Base-by-base conservation (phyloP, 2,888 invertebrate genomes). In the Apamea anceps region DNA sequence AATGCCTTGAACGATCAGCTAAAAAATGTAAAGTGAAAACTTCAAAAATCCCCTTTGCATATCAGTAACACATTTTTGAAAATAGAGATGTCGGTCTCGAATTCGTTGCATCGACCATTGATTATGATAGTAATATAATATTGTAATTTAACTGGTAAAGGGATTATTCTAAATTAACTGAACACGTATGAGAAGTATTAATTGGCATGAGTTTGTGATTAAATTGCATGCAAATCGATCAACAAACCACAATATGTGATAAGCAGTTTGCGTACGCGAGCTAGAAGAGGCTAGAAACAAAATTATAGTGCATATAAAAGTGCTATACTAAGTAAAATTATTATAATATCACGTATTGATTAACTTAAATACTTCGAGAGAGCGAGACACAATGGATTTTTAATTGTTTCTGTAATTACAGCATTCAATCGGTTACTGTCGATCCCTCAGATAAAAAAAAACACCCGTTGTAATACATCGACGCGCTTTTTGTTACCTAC, bases 131-230 rank as follows among this genome's bases (percentile, higher is more conserved):
- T 21, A 21, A 65, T 75, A 37, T 21, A 76, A 60, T 48, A 60
- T 73, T 83, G 70, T 65, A 12, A 57, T 65, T 67, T 72, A 81
- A 81, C 75, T 42, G 81, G 81, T 75, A 60, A 60, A 65, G 81
- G 81, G 21, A 42, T 62, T 25, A 37, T 60, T 21, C 70, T 8
- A 51, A 63, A 63, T 81, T 81, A 75, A 81, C 63, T 70, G 32
- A 60, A 80, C 70, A 78, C 65, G 65, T 65, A 76, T 85, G 75
- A 75, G 60, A 51, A 68, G 62, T 74, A 87, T 72, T 82, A 89
- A 90, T 85, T 86, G 89, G 94, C 93, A 94, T 93, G 93, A 83
- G 84, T 79, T 88, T 91, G 92, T 93, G 87, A 89, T 87, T 91
- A 87, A 92, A 87, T 85, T 90, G 94, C 93, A 94, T 92, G 93